A percentile compares a stretch with the other conserved stretches of the same genome.
Conservation (phyloP, 2,113 vertebrate species). For the Percopsis transmontana region DNA sequence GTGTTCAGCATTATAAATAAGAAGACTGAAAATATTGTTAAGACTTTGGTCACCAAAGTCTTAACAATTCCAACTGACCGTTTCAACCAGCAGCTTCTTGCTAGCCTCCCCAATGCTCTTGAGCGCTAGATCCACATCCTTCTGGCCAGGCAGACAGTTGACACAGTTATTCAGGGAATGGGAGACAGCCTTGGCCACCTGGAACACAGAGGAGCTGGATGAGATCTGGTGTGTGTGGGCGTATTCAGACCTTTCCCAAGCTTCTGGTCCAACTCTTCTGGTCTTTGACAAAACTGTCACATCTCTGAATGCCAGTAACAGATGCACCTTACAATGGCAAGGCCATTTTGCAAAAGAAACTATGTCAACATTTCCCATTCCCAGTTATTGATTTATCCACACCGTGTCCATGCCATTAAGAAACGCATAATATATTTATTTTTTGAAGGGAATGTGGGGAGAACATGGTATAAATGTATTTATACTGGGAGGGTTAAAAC, state of each 20-base stretch:
- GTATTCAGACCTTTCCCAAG: too few relatives aligned
- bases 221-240: constrained; percentile 4
- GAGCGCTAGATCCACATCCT: constrained; percentile 96
- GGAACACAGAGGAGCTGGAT: constrained; percentile 33
- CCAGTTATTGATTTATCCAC: background rate
- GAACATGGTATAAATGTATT: constrained; percentile 24
- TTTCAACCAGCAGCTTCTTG: constrained; percentile 96
- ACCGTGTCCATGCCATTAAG: background rate
- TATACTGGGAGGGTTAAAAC: background rate
- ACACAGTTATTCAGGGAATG: constrained; percentile 98
- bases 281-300: background rate
- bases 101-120: constrained; percentile 98
- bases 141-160: constrained; percentile 97
- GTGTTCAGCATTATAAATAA: background rate
- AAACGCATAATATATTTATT: constrained; percentile 8
- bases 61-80: constrained; percentile 75
- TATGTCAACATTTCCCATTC: background rate
- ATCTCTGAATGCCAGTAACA: constrained; percentile 12
- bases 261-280: too few relatives aligned
- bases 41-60: background rate
- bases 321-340: background rate
- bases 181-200: constrained; percentile 98
- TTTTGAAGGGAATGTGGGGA: constrained; percentile 1
- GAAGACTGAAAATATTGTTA: background rate
- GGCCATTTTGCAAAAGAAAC: too few relatives aligned